Evolutionary conservation across 2,888 invertebrate genomes (phyloP), one percentile per base, ranked within the genome.

Genomic region (Dorcus hopei): DNA sequence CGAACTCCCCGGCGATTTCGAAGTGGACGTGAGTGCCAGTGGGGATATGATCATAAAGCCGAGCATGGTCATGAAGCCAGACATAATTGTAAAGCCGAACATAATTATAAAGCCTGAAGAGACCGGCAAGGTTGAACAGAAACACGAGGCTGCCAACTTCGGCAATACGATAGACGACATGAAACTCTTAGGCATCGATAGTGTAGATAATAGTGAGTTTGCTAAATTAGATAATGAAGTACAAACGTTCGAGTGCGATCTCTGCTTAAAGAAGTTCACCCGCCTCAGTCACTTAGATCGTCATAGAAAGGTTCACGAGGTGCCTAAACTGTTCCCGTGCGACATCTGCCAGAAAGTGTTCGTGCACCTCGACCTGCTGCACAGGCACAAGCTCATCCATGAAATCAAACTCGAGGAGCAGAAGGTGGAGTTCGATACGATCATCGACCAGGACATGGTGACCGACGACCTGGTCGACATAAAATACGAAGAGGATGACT

Each of bases 211-310:
- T n/a, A 47, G 33, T 47, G 33, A 23, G 9, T 45, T 19, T 19
- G 19, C 19, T 19, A 9, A n/a, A 26, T 11, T 38, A 6, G 26
- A 19, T 8, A 45, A 45, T 3, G 14, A 2, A 9, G 41, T 42
- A 1, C 19, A 49, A 7, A 38, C 38, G 19, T 63, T 63, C 45
- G 66, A 66, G 52, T 84, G 84, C 66, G 70, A 70, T 9, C 71
- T 79, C 50, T 85, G 84, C 66, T 72, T 75, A 11, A 84, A 83
- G 73, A 66, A 67, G 5, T 85, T 80, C 64, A 75, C 72, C 33
- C 78, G 78, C 55, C 72, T 79, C 40, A 64, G 58, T 45, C 64
- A 64, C 49, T 59, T 68, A 51, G 65, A 65, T 42, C 50, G 61
- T 26, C 70, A 70, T 57, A 67, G 64, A 40, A 67, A 64, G 56